These are phyloP conservation scores for Tridacna gigas DNA, from an alignment of 2,888 invertebrate genomes.

Conservation along the genomic window DNA sequence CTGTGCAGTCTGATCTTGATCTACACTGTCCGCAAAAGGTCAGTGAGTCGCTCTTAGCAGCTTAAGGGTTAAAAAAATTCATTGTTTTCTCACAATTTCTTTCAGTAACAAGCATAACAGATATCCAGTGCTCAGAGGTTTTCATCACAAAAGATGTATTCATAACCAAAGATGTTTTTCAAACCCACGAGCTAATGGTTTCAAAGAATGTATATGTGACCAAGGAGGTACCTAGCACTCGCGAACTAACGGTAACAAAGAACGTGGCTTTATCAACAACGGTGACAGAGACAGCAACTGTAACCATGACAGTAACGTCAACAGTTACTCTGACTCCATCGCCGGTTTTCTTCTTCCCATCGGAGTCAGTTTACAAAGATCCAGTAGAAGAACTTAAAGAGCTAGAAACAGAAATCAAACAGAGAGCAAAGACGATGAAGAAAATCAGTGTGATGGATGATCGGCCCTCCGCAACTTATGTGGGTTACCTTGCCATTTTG, in stretches of 20 bases:
- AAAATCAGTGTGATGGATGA: constrained; percentile 54
- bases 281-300: constrained; percentile 20
- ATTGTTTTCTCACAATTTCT: background rate
- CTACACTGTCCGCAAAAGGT: too few species aligned
- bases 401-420: constrained; percentile 35
- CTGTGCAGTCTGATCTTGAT: too few species aligned
- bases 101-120: constrained; percentile 16
- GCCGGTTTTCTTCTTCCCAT: constrained; percentile 33
- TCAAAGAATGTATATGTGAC: constrained; percentile 22
- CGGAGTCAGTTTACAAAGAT: constrained; percentile 27
- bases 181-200: constrained; percentile 21
- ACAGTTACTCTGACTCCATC: constrained; percentile 29
- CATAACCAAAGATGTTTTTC: constrained; percentile 32
- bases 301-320: constrained; percentile 13
- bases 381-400: constrained; percentile 52
- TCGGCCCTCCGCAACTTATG: constrained; percentile 58
- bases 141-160: constrained; percentile 11
- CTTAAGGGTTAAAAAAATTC: too few species aligned
- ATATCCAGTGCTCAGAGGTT: constrained; percentile 25
- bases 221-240: constrained; percentile 3
- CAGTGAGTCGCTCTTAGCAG: too few species aligned
- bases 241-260: constrained; percentile 32
- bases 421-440: constrained; percentile 45
- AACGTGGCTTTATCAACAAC: constrained; percentile 35
- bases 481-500: constrained; percentile 57